Evolutionary conservation across 2,113 vertebrate species (phyloP).

Genomic region (Taurulus bubalis): DNA sequence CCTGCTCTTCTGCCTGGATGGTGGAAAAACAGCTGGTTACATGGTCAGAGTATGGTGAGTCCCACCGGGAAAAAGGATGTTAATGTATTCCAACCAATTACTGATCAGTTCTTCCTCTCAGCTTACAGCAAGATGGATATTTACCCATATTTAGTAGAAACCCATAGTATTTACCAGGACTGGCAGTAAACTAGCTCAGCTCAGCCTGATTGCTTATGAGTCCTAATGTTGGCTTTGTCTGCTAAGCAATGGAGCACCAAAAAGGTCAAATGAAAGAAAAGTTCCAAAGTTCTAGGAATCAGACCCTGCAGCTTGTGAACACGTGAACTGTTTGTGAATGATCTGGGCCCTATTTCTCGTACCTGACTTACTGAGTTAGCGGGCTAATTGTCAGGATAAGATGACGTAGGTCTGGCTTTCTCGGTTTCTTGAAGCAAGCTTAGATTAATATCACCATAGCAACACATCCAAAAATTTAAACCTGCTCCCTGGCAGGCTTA

Average conservation of each 20-base stretch:
- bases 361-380: too few species aligned
- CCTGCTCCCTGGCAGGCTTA: too few species aligned
- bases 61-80: not conserved
- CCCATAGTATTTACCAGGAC: not conserved
- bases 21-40: not conserved
- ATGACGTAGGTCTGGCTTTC: too few species aligned
- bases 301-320: not conserved
- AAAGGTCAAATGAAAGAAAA: not conserved
- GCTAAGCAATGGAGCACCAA: not conserved
- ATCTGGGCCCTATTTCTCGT: too few species aligned
- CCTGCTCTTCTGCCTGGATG: constrained; percentile 84
- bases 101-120: not conserved
- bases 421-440: too few species aligned
- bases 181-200: not conserved
- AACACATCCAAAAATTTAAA: too few species aligned
- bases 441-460: too few species aligned
- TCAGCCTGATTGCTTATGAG: not conserved
- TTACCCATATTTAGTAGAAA: not conserved
- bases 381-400: too few species aligned
- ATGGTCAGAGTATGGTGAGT: not conserved
- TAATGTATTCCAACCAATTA: not conserved
- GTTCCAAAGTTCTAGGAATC: not conserved
- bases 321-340: too few species aligned
- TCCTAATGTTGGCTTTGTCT: too few species aligned
- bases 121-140: not conserved